A percentile compares a stretch with the other conserved stretches of the same genome.
Evolutionary conservation across 1,140 invertebrate species (phyloP).

Genomic region (Lordiphosa clarofinis): DNA sequence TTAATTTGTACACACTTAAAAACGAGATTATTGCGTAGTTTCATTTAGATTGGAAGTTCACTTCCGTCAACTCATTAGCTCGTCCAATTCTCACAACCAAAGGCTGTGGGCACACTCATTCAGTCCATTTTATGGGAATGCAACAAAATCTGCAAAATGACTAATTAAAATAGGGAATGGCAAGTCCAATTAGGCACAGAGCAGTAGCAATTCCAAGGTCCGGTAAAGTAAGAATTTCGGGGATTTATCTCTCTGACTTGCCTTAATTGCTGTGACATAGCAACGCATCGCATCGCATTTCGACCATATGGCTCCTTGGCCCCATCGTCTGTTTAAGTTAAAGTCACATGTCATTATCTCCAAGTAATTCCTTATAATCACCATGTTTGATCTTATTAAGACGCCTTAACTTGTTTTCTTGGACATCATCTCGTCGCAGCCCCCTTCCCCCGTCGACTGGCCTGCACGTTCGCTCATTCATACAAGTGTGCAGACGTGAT

Average conservation of each 20-base stretch:
- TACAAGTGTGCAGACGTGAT: slow-evolving; percentile 29
- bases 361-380: slow-evolving; percentile 66
- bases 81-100: too few relatives aligned
- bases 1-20: slow-evolving; percentile 25
- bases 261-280: too few relatives aligned
- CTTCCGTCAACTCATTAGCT: too few relatives aligned
- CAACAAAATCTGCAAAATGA: too few relatives aligned
- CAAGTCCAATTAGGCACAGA: too few relatives aligned
- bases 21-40: slow-evolving; percentile 1
- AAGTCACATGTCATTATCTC: slow-evolving; percentile 54
- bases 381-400: slow-evolving; percentile 72
- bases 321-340: slow-evolving; percentile 12
- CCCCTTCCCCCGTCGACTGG: slow-evolving; percentile 1
- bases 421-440: slow-evolving; percentile 25
- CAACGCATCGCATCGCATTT: slow-evolving; percentile 3
- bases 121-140: too few relatives aligned
- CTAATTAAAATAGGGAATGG: too few relatives aligned
- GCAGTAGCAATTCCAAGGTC: too few relatives aligned
- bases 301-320: not conserved
- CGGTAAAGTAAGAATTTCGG: too few relatives aligned
- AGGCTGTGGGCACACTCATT: too few relatives aligned
- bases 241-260: too few relatives aligned
- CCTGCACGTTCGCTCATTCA: slow-evolving; percentile 33
- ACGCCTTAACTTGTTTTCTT: slow-evolving; percentile 65
- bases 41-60: too few relatives aligned